Percentiles rank a stretch among this genome's conserved stretches.
phyloP scores from a whole-genome alignment of 2,797 vertebrate genomes.

The Fistularia commersonii region DNA sequence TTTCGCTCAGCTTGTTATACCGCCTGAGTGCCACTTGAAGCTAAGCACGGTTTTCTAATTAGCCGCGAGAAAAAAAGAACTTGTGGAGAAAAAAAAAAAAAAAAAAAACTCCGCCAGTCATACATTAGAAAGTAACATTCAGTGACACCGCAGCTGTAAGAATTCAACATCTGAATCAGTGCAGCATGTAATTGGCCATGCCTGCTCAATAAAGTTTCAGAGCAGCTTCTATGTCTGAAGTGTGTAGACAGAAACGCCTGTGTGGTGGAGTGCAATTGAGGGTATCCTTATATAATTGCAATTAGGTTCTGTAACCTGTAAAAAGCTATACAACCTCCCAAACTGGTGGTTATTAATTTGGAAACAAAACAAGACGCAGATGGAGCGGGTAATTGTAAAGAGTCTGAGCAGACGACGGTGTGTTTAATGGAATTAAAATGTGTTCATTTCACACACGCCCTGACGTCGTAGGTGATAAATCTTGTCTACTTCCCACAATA shows the following conservation, averaged over 20 bases:
- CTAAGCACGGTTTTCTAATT: background rate
- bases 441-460: slow-evolving; percentile 18
- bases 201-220: slow-evolving; percentile 27
- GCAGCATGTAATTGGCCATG: slow-evolving; percentile 53
- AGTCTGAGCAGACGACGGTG: slow-evolving; percentile 44
- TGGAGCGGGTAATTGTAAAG: slow-evolving; percentile 56
- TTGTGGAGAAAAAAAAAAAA: background rate
- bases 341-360: slow-evolving; percentile 56
- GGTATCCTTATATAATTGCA: slow-evolving; percentile 44
- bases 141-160: slow-evolving; percentile 7
- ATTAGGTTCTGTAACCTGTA: slow-evolving; percentile 21
- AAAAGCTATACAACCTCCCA: slow-evolving; percentile 29
- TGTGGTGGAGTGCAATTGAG: slow-evolving; percentile 24
- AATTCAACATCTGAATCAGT: slow-evolving; percentile 30
- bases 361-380: slow-evolving; percentile 50
- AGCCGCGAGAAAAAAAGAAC: background rate
- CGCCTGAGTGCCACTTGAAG: background rate
- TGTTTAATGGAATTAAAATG: slow-evolving; percentile 52
- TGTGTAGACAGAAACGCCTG: slow-evolving; percentile 19
- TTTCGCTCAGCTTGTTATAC: slow-evolving; percentile 2
- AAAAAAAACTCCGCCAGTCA: background rate
- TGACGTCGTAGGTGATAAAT: slow-evolving; percentile 40
- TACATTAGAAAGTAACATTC: slow-evolving; percentile 25
- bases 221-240: slow-evolving; percentile 18
- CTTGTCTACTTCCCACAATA: slow-evolving; percentile 26